A percentile compares a stretch with the other conserved stretches of the same genome.
These are phyloP conservation scores for Hippasteria phrygiana DNA, from an alignment of 53 echinoderm and acorn worm species.

Conservation along the genomic window DNA sequence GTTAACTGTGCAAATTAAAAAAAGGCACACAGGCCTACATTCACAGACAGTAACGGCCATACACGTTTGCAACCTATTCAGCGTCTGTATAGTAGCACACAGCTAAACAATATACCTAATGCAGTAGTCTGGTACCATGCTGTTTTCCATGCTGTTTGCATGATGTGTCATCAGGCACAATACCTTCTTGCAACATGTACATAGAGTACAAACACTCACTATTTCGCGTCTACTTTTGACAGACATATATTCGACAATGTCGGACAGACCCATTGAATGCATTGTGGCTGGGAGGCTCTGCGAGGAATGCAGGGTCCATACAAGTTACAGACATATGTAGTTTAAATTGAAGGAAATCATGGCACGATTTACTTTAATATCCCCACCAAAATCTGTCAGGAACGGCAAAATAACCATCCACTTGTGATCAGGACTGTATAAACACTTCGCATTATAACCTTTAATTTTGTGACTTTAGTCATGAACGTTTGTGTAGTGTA, in stretches of 20 bases:
- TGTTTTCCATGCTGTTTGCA: conserved; percentile 13
- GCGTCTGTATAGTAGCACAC: not conserved
- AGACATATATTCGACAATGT: conserved; percentile 45
- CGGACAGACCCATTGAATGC: conserved; percentile 51
- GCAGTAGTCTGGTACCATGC: conserved; percentile 30
- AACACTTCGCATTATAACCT: no score
- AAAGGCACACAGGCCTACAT: not conserved
- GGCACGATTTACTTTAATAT: no score
- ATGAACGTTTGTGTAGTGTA: no score
- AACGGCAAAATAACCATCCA: no score
- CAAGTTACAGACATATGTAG: not conserved
- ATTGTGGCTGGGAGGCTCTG: conserved; percentile 55
- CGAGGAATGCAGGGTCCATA: conserved; percentile 52
- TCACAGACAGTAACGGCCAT: not conserved
- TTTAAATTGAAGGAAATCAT: not conserved
- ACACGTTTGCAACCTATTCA: conserved; percentile 3
- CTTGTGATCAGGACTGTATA: no score
- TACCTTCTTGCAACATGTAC: not conserved
- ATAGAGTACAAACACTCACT: conserved; percentile 25
- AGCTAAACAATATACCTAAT: not conserved
- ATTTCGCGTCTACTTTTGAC: conserved; percentile 52
- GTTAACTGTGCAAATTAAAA: conserved; percentile 53
- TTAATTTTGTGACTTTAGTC: no score
- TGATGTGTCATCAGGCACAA: conserved; percentile 25
- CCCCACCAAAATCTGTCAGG: no score